Evolutionary conservation across 2,888 invertebrate species (phyloP).

Genomic region (Meghimatium bilineatum): DNA sequence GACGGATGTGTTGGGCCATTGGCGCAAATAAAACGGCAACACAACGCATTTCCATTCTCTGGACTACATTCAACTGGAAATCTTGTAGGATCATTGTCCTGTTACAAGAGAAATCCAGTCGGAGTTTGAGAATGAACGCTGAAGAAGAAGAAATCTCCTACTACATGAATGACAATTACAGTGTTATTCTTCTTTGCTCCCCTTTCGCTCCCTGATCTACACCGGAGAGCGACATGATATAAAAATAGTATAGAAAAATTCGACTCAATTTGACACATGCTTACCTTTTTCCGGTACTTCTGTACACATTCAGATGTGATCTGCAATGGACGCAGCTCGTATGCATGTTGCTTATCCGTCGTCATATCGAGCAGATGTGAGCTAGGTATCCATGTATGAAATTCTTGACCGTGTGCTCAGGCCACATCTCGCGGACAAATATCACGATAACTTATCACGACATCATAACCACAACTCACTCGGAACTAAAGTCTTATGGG

Average conservation of each 20-base stretch:
- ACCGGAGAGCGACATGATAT: background rate
- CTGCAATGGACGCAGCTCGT: background rate
- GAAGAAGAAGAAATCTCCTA: too few relatives aligned
- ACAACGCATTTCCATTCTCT: too few relatives aligned
- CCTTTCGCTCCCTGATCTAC: background rate
- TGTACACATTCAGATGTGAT: background rate
- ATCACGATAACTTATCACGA: background rate
- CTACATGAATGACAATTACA: too few relatives aligned
- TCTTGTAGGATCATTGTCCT: too few relatives aligned
- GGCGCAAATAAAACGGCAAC: too few relatives aligned
- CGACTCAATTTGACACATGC: background rate
- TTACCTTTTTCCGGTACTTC: conserved; percentile 4
- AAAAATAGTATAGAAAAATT: too few relatives aligned
- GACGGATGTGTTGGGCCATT: too few relatives aligned
- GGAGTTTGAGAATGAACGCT: too few relatives aligned
- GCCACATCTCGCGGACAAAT: background rate
- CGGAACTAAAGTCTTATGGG: background rate
- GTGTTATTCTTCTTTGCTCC: too few relatives aligned
- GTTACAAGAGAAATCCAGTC: too few relatives aligned
- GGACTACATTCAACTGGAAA: too few relatives aligned
- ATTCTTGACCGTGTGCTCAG: background rate
- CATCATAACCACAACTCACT: background rate
- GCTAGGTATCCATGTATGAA: background rate
- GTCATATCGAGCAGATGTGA: background rate
- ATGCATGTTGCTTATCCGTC: background rate